A percentile compares a stretch with the other conserved stretches of the same genome.
phyloP scores from a whole-genome alignment of 2,888 invertebrate species.

The Diplolepis rosae region DNA sequence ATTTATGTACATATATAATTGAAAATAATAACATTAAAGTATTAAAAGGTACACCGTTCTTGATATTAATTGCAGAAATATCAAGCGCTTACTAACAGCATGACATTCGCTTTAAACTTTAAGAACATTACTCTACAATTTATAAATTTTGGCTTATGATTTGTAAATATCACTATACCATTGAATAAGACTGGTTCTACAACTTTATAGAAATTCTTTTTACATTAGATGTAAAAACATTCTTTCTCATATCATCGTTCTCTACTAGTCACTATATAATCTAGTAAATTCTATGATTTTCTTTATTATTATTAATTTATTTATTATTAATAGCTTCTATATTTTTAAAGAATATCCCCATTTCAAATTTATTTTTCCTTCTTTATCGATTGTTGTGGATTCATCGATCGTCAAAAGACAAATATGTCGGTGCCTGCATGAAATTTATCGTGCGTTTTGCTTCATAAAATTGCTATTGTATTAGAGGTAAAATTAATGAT shows the following conservation, averaged over 20 bases:
- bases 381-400: too few species aligned
- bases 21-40: conserved; percentile 39
- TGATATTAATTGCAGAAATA: conserved; percentile 32
- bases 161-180: too few species aligned
- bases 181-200: neutral
- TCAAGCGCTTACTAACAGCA: conserved; percentile 68
- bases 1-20: conserved; percentile 59
- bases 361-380: conserved; percentile 3
- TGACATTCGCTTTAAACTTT: conserved; percentile 61
- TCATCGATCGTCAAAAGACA: conserved; percentile 39
- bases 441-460: conserved; percentile 33
- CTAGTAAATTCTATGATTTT: neutral
- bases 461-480: neutral
- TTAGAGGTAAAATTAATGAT: neutral
- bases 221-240: neutral
- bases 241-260: neutral
- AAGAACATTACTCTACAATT: conserved; percentile 7
- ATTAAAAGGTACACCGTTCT: conserved; percentile 14
- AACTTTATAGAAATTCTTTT: neutral
- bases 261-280: neutral
- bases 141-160: too few species aligned
- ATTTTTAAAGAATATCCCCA: neutral
- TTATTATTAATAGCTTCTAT: neutral
- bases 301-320: too few species aligned
- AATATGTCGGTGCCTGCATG: conserved; percentile 70